Conservation (phyloP, 2,888 invertebrate genomes). For the Athetis lepigone region DNA sequence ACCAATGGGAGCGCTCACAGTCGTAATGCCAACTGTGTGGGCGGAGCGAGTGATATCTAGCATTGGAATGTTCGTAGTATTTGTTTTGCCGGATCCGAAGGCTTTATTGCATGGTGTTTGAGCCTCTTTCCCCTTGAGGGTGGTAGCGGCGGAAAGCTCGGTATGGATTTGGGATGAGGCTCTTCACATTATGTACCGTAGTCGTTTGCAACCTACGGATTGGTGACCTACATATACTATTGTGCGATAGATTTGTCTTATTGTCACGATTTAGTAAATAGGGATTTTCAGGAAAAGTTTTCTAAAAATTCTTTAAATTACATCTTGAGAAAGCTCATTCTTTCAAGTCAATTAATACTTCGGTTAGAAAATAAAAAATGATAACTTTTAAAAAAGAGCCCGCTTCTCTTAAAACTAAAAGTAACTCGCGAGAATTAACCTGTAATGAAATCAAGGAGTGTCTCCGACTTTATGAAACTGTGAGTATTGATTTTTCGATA, state of each 20-base stretch:
- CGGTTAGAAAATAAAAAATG: slow-evolving; percentile 18
- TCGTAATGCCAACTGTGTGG: slow-evolving; percentile 91
- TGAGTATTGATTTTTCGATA: slow-evolving; percentile 90
- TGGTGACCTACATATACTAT: slow-evolving; percentile 72
- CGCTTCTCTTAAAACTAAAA: slow-evolving; percentile 48
- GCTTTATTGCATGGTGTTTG: slow-evolving; percentile 89
- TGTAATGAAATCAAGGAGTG: slow-evolving; percentile 84
- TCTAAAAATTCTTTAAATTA: background rate
- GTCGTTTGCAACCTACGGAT: slow-evolving; percentile 76
- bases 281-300: background rate
- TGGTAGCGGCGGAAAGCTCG: slow-evolving; percentile 85
- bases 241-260: slow-evolving; percentile 49
- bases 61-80: slow-evolving; percentile 90
- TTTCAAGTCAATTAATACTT: slow-evolving; percentile 4
- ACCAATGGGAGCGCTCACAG: slow-evolving; percentile 88
- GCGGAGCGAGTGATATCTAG: slow-evolving; percentile 91
- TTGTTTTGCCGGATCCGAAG: slow-evolving; percentile 89
- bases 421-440: slow-evolving; percentile 69
- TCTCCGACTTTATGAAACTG: slow-evolving; percentile 87
- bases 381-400: slow-evolving; percentile 36
- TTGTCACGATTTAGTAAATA: slow-evolving; percentile 23
- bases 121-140: slow-evolving; percentile 89
- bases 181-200: slow-evolving; percentile 86
- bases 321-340: background rate
- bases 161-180: slow-evolving; percentile 84